phyloP scores from a whole-genome alignment of 1,140 invertebrate genomes.

The Drosophila paulistorum region DNA sequence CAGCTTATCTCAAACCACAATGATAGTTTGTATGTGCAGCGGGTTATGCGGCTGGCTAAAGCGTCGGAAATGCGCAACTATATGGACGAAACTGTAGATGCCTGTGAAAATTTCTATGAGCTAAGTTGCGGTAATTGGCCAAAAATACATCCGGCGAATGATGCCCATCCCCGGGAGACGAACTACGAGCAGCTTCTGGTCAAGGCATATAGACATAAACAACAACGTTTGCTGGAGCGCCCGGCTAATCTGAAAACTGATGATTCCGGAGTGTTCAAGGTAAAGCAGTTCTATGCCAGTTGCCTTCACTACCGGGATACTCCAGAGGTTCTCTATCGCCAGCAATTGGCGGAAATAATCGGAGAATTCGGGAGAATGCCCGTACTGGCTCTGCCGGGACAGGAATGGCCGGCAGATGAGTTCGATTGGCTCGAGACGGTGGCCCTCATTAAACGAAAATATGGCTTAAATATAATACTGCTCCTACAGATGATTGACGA shows the following conservation, averaged over 20 bases:
- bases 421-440: conserved; percentile 68
- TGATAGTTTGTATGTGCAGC: conserved; percentile 68
- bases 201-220: conserved; percentile 60
- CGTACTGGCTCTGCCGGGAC: conserved; percentile 31
- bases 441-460: conserved; percentile 59
- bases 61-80: conserved; percentile 76
- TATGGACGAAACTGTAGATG: conserved; percentile 53
- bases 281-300: conserved; percentile 69
- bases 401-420: conserved; percentile 43
- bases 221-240: conserved; percentile 60
- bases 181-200: conserved; percentile 58
- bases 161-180: conserved; percentile 52
- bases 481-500: conserved; percentile 38
- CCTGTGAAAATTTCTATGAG: conserved; percentile 72
- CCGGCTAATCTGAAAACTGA: conserved; percentile 37
- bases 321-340: conserved; percentile 22
- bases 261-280: conserved; percentile 33
- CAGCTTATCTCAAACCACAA: conserved; percentile 68
- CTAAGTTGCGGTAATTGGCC: conserved; percentile 76
- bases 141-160: conserved; percentile 69
- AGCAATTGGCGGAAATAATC: conserved; percentile 49
- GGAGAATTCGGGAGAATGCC: conserved; percentile 68
- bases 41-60: conserved; percentile 71
- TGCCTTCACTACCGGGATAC: conserved; percentile 54
- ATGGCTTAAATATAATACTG: conserved; percentile 67